phyloP scores from a whole-genome alignment of 2,888 invertebrate genomes.

The Neuroscelio doddi region DNA sequence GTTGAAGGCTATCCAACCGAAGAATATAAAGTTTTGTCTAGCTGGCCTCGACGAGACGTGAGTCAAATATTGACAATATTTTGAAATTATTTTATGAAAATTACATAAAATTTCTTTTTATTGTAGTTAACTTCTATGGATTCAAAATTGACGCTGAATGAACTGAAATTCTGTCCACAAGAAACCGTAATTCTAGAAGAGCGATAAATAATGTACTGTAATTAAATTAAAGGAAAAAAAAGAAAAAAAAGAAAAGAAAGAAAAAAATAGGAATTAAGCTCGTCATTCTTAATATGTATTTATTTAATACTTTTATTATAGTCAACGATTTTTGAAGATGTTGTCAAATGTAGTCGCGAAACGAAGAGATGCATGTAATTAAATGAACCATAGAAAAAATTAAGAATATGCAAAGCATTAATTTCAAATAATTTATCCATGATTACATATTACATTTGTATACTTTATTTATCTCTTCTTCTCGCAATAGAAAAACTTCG shows the following conservation, averaged over 20 bases:
- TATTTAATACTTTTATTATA: constrained; percentile 67
- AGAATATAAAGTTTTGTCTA: constrained; percentile 92
- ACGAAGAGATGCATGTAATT: neutral
- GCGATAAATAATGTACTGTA: constrained; percentile 78
- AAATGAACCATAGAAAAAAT: too few relatives aligned
- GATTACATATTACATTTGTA: too few relatives aligned
- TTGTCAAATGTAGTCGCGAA: constrained; percentile 22
- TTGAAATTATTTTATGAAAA: too few relatives aligned
- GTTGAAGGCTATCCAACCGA: constrained; percentile 89
- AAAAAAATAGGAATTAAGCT: constrained; percentile 54
- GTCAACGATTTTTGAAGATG: constrained; percentile 56
- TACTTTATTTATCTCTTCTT: too few relatives aligned
- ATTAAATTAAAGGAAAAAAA: constrained; percentile 56
- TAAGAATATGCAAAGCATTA: too few relatives aligned
- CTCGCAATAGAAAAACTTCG: too few relatives aligned
- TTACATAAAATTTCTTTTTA: constrained; percentile 4
- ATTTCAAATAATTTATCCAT: too few relatives aligned
- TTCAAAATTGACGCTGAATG: constrained; percentile 82
- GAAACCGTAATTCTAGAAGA: constrained; percentile 96
- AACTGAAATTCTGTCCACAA: constrained; percentile 91
- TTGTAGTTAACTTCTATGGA: constrained; percentile 86
- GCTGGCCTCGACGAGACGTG: constrained; percentile 97
- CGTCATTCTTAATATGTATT: constrained; percentile 68
- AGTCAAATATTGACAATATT: constrained; percentile 71
- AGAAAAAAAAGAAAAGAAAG: too few relatives aligned